Evolutionary conservation across 2,888 invertebrate species (phyloP), one percentile per base, ranked within the genome.

Genomic region (Stenurella melanura): DNA sequence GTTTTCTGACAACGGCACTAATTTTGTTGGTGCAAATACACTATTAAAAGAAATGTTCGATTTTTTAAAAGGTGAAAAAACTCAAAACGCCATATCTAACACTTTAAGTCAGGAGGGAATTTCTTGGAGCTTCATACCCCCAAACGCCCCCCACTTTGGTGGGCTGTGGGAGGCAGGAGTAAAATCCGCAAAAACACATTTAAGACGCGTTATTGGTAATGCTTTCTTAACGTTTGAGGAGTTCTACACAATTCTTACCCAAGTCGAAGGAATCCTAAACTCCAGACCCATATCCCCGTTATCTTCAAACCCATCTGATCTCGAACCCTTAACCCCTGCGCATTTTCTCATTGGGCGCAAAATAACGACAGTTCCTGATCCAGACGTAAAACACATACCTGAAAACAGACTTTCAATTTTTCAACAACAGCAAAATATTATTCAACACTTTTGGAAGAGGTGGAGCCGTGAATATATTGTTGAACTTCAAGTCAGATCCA

Each of bases 251-350:
- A 19, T 63, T 12, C 19, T 76, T 18, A 18, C 73, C 38, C 61
- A 76, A 21, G 58, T 76, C 12, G 73, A 76, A 21, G 69, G 60
- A 9, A 67, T 73, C 15, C 17, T 73, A 10, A 73, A 76, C 30
- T 73, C 63, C 5, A 57, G 73, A 50, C 67, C 69, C 12, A 34
- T 75, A 17, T 71, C 19, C 26, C 42, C 75, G 0, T 9, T 66
- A 21, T 63, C 19, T n/a, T 19, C 10, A 42, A 56, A 63, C 17
- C 34, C 38, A 38, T 10, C 18, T 11, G 17, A 30, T 4, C 38
- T 18, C 18, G 63, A 63, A 3, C 30, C 18, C 18, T 63, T 63
- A 6, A n/a, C 21, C n/a, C 38, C 18, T 0, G 7, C 38, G 9
- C 63, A 38, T 34, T 38, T 63, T 38, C 38, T 63, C 4, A 63